These are phyloP conservation scores for Scaptomyza pallida DNA, from an alignment of 1,140 invertebrate species.

Conservation along the genomic window DNA sequence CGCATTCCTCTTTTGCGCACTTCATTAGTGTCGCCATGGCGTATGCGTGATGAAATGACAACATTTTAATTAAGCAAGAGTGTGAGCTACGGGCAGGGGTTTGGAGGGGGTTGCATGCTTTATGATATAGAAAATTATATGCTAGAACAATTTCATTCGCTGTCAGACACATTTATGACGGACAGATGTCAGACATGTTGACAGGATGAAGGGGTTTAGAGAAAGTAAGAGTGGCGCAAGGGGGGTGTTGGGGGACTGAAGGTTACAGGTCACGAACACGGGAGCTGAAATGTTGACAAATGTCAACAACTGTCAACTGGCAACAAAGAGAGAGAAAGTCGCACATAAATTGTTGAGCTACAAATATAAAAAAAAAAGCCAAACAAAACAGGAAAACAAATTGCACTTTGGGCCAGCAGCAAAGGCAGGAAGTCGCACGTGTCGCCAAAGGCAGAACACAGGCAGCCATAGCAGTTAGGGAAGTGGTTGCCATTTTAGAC, in stretches of 20 bases:
- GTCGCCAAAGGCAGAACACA: not conserved
- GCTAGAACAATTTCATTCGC: conserved; percentile 15
- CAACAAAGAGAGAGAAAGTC: conserved; percentile 53
- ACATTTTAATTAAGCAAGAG: conserved; percentile 31
- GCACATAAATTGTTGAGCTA: conserved; percentile 44
- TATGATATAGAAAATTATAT: conserved; percentile 18
- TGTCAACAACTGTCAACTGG: conserved; percentile 51
- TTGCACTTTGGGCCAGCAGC: conserved; percentile 30
- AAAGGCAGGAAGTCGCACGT: conserved; percentile 33
- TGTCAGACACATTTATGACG: conserved; percentile 37
- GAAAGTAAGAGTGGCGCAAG: not conserved
- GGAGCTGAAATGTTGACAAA: conserved; percentile 47
- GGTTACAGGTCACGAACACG: conserved; percentile 29
- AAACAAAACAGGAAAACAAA: conserved; percentile 13
- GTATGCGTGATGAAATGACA: conserved; percentile 18
- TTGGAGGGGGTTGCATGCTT: not conserved
- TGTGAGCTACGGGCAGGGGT: not conserved
- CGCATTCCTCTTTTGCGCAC: conserved; percentile 15
- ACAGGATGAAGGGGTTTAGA: conserved; percentile 1
- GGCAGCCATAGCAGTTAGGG: not conserved
- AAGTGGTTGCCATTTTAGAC: conserved; percentile 6
- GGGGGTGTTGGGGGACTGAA: not conserved
- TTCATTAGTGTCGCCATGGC: conserved; percentile 21
- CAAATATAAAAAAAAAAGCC: conserved; percentile 2
- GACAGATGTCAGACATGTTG: conserved; percentile 35